Conservation (phyloP, 2,797 vertebrate species). For the Darevskia nairensis region DNA sequence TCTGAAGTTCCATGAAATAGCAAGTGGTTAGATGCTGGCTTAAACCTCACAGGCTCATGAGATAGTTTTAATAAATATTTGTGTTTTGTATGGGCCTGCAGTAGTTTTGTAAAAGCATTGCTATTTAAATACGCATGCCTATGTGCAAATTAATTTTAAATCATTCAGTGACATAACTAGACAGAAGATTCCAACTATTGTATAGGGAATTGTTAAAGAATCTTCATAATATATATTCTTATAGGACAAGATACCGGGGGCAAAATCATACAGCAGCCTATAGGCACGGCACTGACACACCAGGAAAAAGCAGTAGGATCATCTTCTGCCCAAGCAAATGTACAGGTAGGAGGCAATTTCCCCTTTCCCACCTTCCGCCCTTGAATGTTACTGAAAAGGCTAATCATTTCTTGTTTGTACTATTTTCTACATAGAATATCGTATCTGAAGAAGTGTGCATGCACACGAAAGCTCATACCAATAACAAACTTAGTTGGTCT, state of each 20-base stretch:
- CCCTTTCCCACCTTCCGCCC: not conserved
- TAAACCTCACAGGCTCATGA: not conserved
- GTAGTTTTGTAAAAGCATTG: not conserved
- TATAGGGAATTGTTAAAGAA: conserved; percentile 30
- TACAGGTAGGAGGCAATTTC: conserved; percentile 72
- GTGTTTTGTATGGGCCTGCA: not conserved
- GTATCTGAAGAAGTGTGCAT: too few species aligned
- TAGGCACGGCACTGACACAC: conserved; percentile 74
- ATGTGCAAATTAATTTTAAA: not conserved
- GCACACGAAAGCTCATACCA: too few species aligned
- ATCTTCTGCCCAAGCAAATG: conserved; percentile 71
- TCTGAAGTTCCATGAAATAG: too few species aligned
- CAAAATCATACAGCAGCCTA: conserved; percentile 74
- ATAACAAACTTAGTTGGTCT: too few species aligned
- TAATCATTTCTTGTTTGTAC: not conserved
- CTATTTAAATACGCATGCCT: not conserved
- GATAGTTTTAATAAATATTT: not conserved
- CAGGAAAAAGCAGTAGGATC: conserved; percentile 76
- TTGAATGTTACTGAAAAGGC: not conserved
- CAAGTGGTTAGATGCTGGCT: not conserved
- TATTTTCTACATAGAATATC: not conserved
- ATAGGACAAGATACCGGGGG: conserved; percentile 80
- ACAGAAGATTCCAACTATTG: not conserved
- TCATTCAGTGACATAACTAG: not conserved
- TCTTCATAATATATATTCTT: conserved; percentile 48